Evolutionary conservation across 1,140 invertebrate genomes (phyloP).

Genomic region (Drosophila pachea): DNA sequence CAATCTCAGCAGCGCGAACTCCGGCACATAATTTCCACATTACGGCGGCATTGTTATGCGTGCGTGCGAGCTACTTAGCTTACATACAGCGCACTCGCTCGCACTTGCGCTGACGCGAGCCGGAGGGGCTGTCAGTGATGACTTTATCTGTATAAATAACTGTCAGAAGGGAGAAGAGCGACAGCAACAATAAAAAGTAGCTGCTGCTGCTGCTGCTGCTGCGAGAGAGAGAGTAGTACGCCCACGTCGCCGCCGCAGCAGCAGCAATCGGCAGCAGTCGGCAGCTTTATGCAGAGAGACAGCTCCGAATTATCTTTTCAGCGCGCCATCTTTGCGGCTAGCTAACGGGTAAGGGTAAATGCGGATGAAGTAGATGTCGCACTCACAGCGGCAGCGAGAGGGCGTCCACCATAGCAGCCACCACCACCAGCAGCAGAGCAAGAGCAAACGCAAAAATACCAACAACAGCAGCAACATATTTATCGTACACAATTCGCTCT

Average conservation of each 20-base stretch:
- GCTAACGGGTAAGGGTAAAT: constrained; percentile 47
- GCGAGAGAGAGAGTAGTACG: constrained; percentile 22
- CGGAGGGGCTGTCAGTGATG: constrained; percentile 68
- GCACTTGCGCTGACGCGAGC: constrained; percentile 29
- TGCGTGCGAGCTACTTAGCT: constrained; percentile 10
- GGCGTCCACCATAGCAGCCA: constrained; percentile 44
- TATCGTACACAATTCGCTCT: constrained; percentile 2
- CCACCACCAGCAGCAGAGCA: constrained; percentile 22
- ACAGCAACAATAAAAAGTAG: constrained; percentile 26
- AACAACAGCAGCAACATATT: not conserved
- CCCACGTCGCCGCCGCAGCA: constrained; percentile 20
- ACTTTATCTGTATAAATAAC: constrained; percentile 78
- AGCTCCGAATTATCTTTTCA: constrained; percentile 25
- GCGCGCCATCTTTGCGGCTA: constrained; percentile 57
- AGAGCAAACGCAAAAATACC: constrained; percentile 6
- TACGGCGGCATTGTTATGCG: constrained; percentile 47
- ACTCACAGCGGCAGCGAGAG: constrained; percentile 21
- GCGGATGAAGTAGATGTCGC: constrained; percentile 52
- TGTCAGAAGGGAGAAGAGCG: constrained; percentile 52
- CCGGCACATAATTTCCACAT: constrained; percentile 50
- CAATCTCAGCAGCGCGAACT: constrained; percentile 36
- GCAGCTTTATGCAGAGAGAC: constrained; percentile 16
- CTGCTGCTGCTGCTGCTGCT: constrained; percentile 3
- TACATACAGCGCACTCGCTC: constrained; percentile 13
- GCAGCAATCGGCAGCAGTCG: not conserved